phyloP scores from a whole-genome alignment of 1,140 invertebrate species.

The Streblospio benedicti region DNA sequence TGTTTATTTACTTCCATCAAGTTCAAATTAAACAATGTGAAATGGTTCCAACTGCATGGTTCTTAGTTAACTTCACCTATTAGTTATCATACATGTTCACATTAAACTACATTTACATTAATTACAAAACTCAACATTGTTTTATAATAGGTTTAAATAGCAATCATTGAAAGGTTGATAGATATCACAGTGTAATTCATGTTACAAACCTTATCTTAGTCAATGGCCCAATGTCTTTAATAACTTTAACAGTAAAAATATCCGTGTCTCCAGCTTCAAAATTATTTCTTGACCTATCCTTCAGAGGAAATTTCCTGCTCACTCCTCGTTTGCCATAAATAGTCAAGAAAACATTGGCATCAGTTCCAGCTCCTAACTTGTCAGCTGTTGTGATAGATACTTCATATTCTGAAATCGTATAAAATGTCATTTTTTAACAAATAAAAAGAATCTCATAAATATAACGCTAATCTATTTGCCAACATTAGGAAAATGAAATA shows the following conservation, averaged over 20 bases:
- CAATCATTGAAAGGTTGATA: too few relatives aligned
- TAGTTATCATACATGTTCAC: too few relatives aligned
- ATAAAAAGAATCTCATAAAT: background rate
- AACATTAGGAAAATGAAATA: too few relatives aligned
- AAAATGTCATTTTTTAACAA: background rate
- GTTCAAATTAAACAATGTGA: too few relatives aligned
- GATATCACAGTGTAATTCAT: too few relatives aligned
- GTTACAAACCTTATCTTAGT: constrained; percentile 31
- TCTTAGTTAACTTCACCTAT: background rate
- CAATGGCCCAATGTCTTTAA: constrained; percentile 42
- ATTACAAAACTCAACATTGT: too few relatives aligned
- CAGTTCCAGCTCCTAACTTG: constrained; percentile 36
- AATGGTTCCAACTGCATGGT: background rate
- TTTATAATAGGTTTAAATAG: too few relatives aligned
- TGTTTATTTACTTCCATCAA: too few relatives aligned
- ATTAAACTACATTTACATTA: too few relatives aligned
- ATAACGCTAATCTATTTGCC: background rate
- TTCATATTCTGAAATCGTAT: constrained; percentile 6
- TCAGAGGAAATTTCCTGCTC: constrained; percentile 36
- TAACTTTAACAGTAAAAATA: constrained; percentile 33
- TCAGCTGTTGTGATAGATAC: constrained; percentile 30
- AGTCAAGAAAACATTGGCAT: constrained; percentile 43
- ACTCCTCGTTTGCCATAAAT: constrained; percentile 42
- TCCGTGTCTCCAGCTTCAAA: constrained; percentile 36
- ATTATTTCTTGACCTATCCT: constrained; percentile 22